These are phyloP conservation scores for Hipposideros armiger DNA, from an alignment of 2,113 vertebrate species.

Conservation along the genomic window DNA sequence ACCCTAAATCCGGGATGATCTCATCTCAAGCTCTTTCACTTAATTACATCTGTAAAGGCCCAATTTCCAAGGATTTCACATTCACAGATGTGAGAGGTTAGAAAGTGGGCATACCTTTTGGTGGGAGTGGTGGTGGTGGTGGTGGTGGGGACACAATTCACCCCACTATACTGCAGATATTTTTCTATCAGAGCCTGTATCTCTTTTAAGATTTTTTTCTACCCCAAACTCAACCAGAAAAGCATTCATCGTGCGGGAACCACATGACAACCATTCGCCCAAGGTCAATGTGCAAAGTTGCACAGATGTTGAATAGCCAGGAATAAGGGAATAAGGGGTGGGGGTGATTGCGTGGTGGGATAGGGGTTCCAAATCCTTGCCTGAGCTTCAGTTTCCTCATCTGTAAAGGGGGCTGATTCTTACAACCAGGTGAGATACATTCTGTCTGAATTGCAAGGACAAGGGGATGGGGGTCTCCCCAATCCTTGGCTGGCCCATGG, in stretches of 20 bases:
- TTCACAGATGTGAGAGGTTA: not conserved
- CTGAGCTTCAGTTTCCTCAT: not conserved
- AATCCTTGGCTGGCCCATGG: fast-evolving
- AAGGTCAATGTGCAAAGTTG: not conserved
- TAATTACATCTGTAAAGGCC: not conserved
- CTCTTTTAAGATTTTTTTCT: not conserved
- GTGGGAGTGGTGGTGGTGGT: not conserved
- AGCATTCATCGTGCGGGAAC: not conserved
- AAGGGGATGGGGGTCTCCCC: too few relatives aligned
- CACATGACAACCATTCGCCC: not conserved
- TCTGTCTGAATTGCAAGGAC: not conserved
- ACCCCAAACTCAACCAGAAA: not conserved
- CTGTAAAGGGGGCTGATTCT: not conserved
- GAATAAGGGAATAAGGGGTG: not conserved
- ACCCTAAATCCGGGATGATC: not conserved
- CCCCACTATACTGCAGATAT: too few relatives aligned
- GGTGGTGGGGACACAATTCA: too few relatives aligned
- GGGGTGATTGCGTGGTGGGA: not conserved
- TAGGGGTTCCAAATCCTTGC: not conserved
- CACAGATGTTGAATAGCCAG: not conserved
- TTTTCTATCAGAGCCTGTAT: not conserved
- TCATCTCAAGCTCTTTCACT: not conserved
- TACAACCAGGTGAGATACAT: not conserved
- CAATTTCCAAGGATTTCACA: not conserved
- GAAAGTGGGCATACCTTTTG: not conserved